Evolutionary conservation across 2,888 invertebrate species (phyloP), one percentile per base, ranked within the genome.

Genomic region (Epistrophe grossulariae): DNA sequence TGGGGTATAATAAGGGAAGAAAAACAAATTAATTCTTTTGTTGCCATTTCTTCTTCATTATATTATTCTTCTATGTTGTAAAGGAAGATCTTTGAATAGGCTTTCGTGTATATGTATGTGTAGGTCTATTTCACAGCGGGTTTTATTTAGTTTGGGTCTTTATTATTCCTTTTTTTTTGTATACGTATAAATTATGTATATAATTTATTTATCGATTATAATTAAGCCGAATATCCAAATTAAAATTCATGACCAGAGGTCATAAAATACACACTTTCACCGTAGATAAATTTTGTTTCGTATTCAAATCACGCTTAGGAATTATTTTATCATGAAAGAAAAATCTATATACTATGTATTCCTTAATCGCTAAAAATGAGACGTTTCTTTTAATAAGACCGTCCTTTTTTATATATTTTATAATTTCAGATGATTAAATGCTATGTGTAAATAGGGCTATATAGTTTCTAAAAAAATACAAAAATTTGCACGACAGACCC

Each of bases 161-260:
- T 71, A 71, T 79, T 84, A 79, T 84, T 83, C 66, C 72, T 78
- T 73, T 78, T 73, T 72, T 66, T 66, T 6, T 45, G 4, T 17
- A n/a, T 52, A 19, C 55, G 31, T 50, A 55, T 48, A 35, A 31
- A 48, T 84, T 77, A 80, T 55, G 35, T 70, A 40, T 70, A 40
- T 80, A 80, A 84, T 84, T 84, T 84, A 84, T 70, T 38, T 80
- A 80, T 84, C 76, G 84, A 84, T 84, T 77, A 80, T 84, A 84
- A 80, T 77, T 84, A 80, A 80, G 84, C 66, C 70, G 77, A 72
- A 80, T 66, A 80, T 80, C 76, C 77, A 80, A 84, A 84, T 84
- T 84, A 80, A 84, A 80, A 84, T 84, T 76, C 84, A 84, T 84
- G 80, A 71, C 84, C 77, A 48, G 72, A 68, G 84, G 84, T 74